Evolutionary conservation across 2,113 vertebrate species (phyloP), one percentile per base, ranked within the genome.

Genomic region (Xenus cinereus): DNA sequence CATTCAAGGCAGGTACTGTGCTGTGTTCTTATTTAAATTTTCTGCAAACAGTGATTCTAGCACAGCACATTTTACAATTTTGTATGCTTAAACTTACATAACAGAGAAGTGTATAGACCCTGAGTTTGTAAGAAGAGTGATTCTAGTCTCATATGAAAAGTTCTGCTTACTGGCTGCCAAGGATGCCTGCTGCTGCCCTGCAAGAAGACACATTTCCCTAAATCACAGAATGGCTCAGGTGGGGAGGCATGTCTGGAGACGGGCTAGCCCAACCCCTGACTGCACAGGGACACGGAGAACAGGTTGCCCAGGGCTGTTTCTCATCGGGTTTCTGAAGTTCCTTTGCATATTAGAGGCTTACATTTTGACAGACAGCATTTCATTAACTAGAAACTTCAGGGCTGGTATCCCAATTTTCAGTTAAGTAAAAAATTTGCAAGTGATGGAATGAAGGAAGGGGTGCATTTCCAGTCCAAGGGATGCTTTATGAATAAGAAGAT

Each of bases 221-320:
- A 82, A 60, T 51, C 27, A 57, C 39, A 45, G 56, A 67, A 43
- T 3, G 10, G 24, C 12, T 51, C 43, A 51, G 9, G 23, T 46
- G 39, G 51, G 43, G 87, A 76, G 15, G n/a, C 20, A 37, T 0
- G 37, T 56, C 60, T 78, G 51, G 66, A 88, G 57, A 32, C 22
- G 22, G n/a, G 33, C 7, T 37, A 5, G 32, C 75, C n/a, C 67
- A 83, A 5, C 2, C 4, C 7, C 14, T 0, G 7, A 4, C 27
- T 56, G 14, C 77, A 26, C 50, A 84, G 68, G 41, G 26, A 22
- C 27, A 46, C 4, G 0, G 8, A 50, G 4, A 71, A 10, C 43
- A 46, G 8, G 22, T 28, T 85, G 23, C 9, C 28, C 20, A 35
- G 21, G 13, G 21, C 57, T 90, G 19, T 79, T 91, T 83, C 48